These are phyloP conservation scores for Ovis canadensis DNA, from an alignment of 2,113 vertebrate species.

Conservation along the genomic window DNA sequence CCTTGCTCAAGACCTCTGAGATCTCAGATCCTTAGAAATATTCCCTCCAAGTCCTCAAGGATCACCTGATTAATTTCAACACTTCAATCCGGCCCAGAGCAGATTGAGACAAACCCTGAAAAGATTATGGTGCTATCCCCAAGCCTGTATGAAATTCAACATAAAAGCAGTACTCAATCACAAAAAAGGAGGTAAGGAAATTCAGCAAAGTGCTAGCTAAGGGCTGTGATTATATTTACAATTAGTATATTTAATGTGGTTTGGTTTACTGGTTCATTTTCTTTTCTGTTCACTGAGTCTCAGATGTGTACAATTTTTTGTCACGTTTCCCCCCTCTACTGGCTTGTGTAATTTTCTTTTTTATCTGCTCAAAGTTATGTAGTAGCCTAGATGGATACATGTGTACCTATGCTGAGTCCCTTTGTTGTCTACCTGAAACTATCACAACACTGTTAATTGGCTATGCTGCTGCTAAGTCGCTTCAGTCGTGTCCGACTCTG, in stretches of 20 bases:
- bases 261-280: background rate
- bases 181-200: background rate
- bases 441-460: background rate
- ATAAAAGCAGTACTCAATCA: rapidly evolving
- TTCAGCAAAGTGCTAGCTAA: background rate
- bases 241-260: no score
- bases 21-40: background rate
- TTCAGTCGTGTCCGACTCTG: no score
- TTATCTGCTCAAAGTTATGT: background rate
- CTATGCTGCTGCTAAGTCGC: no score
- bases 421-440: background rate
- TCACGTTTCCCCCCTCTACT: background rate
- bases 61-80: background rate
- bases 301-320: background rate
- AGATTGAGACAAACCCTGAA: background rate
- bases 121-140: background rate
- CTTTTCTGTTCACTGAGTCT: background rate
- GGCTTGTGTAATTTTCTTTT: background rate
- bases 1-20: background rate
- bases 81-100: no score
- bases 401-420: background rate
- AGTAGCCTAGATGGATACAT: background rate
- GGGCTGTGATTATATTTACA: rapidly evolving
- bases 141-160: rapidly evolving
- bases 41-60: background rate